These are phyloP conservation scores for Apodemia duryi DNA, from an alignment of 2,888 invertebrate genomes.

Conservation along the genomic window DNA sequence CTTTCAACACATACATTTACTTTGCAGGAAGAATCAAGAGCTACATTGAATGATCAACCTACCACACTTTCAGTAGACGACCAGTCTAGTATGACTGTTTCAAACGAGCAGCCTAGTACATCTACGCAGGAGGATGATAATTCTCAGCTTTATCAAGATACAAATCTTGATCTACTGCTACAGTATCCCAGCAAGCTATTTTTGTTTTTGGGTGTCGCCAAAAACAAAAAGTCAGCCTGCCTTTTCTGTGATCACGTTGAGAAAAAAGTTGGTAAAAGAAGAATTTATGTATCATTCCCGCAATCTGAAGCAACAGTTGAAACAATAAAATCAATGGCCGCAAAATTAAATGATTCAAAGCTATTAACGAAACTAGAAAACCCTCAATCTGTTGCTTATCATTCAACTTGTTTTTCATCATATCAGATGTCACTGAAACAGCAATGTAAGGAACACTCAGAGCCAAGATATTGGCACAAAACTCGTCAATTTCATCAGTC, in stretches of 20 bases:
- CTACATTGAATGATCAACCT: neutral
- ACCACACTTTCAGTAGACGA: neutral
- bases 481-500: conserved; percentile 19
- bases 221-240: conserved; percentile 21
- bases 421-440: conserved; percentile 25
- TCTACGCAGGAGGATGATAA: neutral
- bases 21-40: neutral
- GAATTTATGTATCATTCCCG: conserved; percentile 22
- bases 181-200: neutral
- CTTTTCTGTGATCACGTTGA: conserved; percentile 24
- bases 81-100: neutral
- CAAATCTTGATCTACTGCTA: conserved; percentile 1
- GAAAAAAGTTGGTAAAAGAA: conserved; percentile 24
- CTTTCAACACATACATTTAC: neutral
- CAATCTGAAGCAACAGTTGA: conserved; percentile 7
- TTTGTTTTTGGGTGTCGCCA: too few relatives aligned
- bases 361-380: conserved; percentile 23
- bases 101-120: neutral
- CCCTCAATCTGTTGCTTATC: conserved; percentile 25
- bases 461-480: conserved; percentile 13
- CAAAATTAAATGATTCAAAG: conserved; percentile 16
- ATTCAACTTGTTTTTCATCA: conserved; percentile 23
- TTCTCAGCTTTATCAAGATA: neutral
- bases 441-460: conserved; percentile 13
- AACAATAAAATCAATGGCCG: conserved; percentile 19